Conservation (phyloP, 2,797 vertebrate genomes). For the Chelonia mydas region DNA sequence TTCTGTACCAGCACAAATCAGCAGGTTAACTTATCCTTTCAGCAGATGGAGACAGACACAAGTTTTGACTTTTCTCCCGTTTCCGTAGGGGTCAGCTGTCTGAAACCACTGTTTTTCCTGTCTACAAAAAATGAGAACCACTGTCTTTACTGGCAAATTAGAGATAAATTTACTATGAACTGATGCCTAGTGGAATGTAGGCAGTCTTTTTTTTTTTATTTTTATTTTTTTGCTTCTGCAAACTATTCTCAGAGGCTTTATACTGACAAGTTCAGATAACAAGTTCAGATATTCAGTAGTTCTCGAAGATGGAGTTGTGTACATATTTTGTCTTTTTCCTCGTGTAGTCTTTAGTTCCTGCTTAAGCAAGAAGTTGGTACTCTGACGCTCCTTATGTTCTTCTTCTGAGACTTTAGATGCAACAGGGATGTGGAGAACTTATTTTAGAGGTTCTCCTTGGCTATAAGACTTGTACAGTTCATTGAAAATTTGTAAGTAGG, state of each 20-base stretch:
- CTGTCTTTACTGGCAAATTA: constrained; percentile 11
- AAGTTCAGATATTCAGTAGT: neutral
- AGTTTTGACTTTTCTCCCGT: neutral
- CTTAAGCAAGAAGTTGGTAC: neutral
- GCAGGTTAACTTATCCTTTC: neutral
- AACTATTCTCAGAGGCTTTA: neutral
- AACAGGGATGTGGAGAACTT: neutral
- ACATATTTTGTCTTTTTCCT: neutral
- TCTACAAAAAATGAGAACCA: constrained; percentile 11
- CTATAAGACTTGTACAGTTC: neutral
- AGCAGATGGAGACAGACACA: neutral
- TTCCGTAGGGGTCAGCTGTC: neutral
- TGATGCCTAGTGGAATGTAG: neutral
- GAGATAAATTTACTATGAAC: neutral
- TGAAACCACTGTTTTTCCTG: neutral
- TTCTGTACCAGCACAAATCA: neutral
- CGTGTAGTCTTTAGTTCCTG: neutral
- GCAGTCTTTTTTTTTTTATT: neutral
- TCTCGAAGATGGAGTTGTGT: rapidly evolving
- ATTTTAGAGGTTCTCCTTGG: neutral
- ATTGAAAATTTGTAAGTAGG: neutral
- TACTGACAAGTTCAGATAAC: neutral
- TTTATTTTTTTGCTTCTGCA: neutral
- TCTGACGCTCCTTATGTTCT: neutral
- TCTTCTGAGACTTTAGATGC: neutral